Percentiles rank a stretch among this genome's conserved stretches.
Conservation (phyloP, 2,797 vertebrate genomes). For the Champsocephalus gunnari region DNA sequence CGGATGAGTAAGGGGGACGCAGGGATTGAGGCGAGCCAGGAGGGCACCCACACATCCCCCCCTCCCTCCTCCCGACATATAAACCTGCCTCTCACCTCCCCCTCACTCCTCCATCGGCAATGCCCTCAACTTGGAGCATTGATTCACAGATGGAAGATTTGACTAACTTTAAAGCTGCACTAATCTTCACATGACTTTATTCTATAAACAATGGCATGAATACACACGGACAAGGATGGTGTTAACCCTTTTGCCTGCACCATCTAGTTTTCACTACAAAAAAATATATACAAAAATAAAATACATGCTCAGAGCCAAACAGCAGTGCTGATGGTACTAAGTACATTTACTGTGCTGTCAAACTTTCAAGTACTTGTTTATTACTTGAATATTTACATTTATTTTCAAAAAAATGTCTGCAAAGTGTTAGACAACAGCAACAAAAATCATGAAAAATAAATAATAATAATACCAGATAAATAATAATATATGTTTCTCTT, state of each 20-base stretch:
- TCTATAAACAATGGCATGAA: not conserved
- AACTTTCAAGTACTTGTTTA: not conserved
- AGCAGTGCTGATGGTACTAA: not conserved
- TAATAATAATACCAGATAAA: too few relatives aligned
- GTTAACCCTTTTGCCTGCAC: not conserved
- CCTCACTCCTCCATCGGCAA: conserved; percentile 11
- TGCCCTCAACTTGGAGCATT: conserved; percentile 4
- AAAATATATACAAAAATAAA: not conserved
- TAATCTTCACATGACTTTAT: not conserved
- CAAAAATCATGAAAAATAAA: too few relatives aligned
- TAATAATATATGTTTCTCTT: too few relatives aligned
- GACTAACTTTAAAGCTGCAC: not conserved
- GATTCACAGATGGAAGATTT: not conserved
- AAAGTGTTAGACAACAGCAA: too few relatives aligned
- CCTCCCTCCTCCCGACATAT: conserved; percentile 1
- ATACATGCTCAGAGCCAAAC: not conserved
- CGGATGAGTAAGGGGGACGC: conserved; percentile 72
- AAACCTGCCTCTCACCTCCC: conserved; percentile 64
- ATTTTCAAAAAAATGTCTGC: too few relatives aligned
- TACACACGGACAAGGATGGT: not conserved
- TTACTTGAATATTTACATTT: not conserved
- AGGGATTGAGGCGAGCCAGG: conserved; percentile 64
- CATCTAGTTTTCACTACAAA: too few relatives aligned
- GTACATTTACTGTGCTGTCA: not conserved
- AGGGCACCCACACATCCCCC: conserved; percentile 77